These are phyloP conservation scores for Drepana falcataria DNA, from an alignment of 2,888 invertebrate genomes.

Conservation along the genomic window DNA sequence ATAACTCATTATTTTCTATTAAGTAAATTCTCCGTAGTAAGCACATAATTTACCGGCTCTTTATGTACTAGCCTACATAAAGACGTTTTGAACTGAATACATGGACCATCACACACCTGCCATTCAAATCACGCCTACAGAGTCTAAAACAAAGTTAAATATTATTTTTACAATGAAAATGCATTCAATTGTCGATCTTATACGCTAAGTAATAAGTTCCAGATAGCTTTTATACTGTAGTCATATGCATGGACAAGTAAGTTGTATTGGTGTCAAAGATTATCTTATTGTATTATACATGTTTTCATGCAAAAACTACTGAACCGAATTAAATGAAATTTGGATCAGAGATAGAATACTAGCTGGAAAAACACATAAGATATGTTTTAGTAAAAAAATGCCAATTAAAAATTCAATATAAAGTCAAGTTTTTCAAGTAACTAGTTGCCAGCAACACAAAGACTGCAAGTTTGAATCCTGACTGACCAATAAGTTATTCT, in stretches of 20 bases:
- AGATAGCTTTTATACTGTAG: constrained; percentile 9
- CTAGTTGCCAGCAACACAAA: too few relatives aligned
- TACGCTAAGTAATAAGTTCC: constrained; percentile 13
- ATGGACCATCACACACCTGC: constrained; percentile 51
- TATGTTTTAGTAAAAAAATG: too few relatives aligned
- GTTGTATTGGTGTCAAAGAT: constrained; percentile 27
- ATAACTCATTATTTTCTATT: background rate
- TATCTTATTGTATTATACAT: constrained; percentile 3
- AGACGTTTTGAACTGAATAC: constrained; percentile 41
- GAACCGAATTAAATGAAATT: too few relatives aligned
- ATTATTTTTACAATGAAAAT: background rate
- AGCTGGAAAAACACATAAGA: too few relatives aligned
- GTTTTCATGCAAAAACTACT: too few relatives aligned
- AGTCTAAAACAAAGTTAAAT: constrained; percentile 13
- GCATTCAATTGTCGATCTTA: constrained; percentile 10
- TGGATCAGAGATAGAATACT: too few relatives aligned
- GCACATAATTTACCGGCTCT: background rate
- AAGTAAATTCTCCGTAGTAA: background rate
- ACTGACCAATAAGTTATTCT: too few relatives aligned
- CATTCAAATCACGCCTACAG: constrained; percentile 63
- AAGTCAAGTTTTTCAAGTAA: too few relatives aligned
- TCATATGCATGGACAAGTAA: constrained; percentile 24
- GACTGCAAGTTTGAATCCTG: too few relatives aligned
- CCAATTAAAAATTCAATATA: too few relatives aligned
- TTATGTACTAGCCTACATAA: constrained; percentile 29